Conservation (phyloP, 2,888 invertebrate species). For the Amblyteles armatorius region DNA sequence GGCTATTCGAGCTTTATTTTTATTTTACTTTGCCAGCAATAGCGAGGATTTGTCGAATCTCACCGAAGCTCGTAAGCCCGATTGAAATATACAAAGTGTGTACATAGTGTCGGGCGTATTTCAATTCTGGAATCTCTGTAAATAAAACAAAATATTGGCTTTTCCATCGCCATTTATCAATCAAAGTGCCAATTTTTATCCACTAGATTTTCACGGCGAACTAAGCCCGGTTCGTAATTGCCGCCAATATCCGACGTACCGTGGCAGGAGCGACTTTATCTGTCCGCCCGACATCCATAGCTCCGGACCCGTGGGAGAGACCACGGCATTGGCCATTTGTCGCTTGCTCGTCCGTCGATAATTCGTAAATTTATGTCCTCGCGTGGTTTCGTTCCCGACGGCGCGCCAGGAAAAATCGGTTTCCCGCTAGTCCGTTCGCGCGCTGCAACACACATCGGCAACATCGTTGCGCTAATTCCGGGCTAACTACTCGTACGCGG, state of each 20-base stretch:
- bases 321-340: constrained; percentile 72
- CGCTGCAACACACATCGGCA: not conserved
- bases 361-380: constrained; percentile 76
- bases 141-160: not conserved
- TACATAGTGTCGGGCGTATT: not conserved
- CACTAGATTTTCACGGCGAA: constrained; percentile 31
- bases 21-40: constrained; percentile 20
- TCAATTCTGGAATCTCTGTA: not conserved
- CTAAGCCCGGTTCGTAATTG: constrained; percentile 40
- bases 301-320: constrained; percentile 48
- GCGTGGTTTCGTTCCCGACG: constrained; percentile 48
- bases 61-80: not conserved
- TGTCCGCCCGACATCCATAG: constrained; percentile 5
- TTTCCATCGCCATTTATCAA: constrained; percentile 11
- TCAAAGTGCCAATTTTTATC: constrained; percentile 13
- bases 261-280: constrained; percentile 18
- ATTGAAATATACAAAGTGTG: constrained; percentile 3
- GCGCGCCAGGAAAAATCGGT: constrained; percentile 44
- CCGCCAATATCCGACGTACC: constrained; percentile 2
- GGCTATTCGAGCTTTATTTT: not conserved
- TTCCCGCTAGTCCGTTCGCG: constrained; percentile 22
- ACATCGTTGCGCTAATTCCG: constrained; percentile 40
- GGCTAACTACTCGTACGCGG: constrained; percentile 26
- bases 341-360: constrained; percentile 76
- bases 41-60: constrained; percentile 17